Evolutionary conservation across 1,140 invertebrate genomes (phyloP), one percentile per base, ranked within the genome.

Genomic region (Halesus radiatus): DNA sequence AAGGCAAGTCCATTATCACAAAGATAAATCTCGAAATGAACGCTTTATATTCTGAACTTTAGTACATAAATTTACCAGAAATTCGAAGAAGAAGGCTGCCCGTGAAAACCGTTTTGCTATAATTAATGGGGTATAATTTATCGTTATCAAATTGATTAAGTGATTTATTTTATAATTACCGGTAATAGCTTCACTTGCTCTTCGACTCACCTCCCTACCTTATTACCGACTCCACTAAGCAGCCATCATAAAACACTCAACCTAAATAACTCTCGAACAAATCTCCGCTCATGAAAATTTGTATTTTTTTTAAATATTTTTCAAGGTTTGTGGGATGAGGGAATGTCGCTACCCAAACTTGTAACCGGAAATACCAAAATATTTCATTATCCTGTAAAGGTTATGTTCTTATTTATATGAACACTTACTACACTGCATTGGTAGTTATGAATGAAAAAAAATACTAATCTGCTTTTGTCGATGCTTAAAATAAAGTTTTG

Each of bases 161-260:
- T 75, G 72, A 58, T 75, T 75, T 75, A 75, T 75, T 75, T 18
- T 56, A 75, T 75, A 75, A 75, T 75, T 75, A 75, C 72, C 10
- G 72, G 72, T 75, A 75, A 75, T 75, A 58, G 53, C 72, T 18
- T 58, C 72, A 58, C 72, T 75, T 75, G 72, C 54, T 75, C 52
- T 37, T 58, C 53, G n/a, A 58, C 52, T 75, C 20, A n/a, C 72
- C 72, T 56, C 53, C 22, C 26, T 26, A 45, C 68, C 54, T n/a
- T 53, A 72, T 72, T 54, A 72, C 68, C 20, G 50, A 29, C 18
- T 37, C 52, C 18, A 72, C 68, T 72, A 72, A 54, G n/a, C 13
- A 72, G 68, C 13, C 29, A 23, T 52, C 68, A 66, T 72, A 72
- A 72, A 72, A 54, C 26, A 72, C 23, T 60, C 56, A 3, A 16